phyloP scores from a whole-genome alignment of 2,113 vertebrate genomes.

The Crotophaga sulcirostris region DNA sequence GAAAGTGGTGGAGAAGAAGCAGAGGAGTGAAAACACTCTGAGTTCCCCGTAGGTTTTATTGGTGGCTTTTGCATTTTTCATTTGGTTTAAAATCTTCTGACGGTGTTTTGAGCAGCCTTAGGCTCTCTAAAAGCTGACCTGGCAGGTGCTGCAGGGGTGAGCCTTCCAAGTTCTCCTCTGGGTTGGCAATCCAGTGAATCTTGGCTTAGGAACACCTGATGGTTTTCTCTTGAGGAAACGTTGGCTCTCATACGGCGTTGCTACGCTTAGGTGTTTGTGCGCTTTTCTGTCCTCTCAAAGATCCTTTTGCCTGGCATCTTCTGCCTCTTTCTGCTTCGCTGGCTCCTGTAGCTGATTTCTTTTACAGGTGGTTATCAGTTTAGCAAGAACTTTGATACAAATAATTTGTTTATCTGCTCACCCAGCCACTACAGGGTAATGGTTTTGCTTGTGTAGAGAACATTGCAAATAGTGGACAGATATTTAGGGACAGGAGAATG shows the following conservation, averaged over 20 bases:
- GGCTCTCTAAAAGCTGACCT: background rate
- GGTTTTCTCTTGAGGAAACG: background rate
- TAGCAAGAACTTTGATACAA: background rate
- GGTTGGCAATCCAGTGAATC: background rate
- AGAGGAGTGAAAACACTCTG: background rate
- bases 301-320: background rate
- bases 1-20: background rate
- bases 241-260: background rate
- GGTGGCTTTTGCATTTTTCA: background rate
- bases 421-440: background rate
- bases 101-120: background rate
- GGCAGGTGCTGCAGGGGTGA: background rate
- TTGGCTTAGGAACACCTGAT: background rate
- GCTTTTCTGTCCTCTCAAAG: background rate
- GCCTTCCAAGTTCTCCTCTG: background rate
- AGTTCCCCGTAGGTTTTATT: background rate
- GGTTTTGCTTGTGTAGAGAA: background rate
- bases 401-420: background rate
- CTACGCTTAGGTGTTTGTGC: background rate
- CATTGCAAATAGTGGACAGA: background rate
- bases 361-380: background rate
- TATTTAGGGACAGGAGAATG: background rate
- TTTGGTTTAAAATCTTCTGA: background rate
- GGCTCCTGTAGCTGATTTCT: background rate
- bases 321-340: background rate